A percentile compares a stretch with the other conserved stretches of the same genome.
Conservation (phyloP, 2,888 invertebrate species). For the Meiosimyza decipiens region DNA sequence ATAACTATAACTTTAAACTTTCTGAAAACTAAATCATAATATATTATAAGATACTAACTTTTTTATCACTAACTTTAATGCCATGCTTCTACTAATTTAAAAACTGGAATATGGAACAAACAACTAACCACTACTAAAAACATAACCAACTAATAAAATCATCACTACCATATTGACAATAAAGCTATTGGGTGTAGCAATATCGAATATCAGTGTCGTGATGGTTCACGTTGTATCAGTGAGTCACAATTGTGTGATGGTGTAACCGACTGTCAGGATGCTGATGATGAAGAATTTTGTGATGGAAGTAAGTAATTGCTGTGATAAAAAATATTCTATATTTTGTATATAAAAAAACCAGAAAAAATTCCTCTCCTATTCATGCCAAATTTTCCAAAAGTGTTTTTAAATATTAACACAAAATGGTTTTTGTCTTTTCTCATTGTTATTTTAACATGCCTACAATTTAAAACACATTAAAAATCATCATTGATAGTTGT, state of each 20-base stretch:
- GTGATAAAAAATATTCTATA: no score
- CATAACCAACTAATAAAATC: not conserved
- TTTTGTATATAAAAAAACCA: no score
- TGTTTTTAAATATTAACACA: not conserved
- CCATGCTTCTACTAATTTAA: no score
- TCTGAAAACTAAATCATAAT: no score
- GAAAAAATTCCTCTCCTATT: not conserved
- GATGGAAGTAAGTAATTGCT: conserved; percentile 61
- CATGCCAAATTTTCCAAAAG: not conserved
- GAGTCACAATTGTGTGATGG: conserved; percentile 63
- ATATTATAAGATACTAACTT: no score
- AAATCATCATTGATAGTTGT: conserved; percentile 50
- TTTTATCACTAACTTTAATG: no score
- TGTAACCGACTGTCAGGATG: conserved; percentile 59
- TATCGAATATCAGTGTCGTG: conserved; percentile 63
- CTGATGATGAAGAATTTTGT: conserved; percentile 65
- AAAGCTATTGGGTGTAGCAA: conserved; percentile 62
- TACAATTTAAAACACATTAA: not conserved
- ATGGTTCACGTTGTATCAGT: conserved; percentile 62
- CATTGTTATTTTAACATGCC: not conserved
- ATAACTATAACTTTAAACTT: no score
- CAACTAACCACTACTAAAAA: no score
- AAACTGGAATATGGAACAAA: no score
- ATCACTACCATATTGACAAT: not conserved
- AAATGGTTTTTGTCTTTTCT: not conserved